Conservation (phyloP, 2,888 invertebrate species). For the Eupithecia centaureata region DNA sequence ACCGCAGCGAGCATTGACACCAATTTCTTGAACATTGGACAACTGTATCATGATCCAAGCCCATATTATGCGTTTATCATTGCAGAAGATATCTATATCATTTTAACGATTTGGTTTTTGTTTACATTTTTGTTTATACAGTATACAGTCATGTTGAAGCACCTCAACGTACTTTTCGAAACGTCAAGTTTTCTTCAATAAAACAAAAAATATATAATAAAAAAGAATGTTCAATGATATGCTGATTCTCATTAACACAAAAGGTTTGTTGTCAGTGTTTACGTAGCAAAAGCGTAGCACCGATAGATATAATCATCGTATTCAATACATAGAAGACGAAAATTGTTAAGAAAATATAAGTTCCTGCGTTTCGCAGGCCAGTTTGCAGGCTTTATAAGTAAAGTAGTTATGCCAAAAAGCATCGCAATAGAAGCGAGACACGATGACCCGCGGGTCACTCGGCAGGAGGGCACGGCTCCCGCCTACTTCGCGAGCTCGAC, state of each 20-base stretch:
- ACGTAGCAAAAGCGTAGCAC: constrained; percentile 39
- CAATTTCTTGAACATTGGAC: constrained; percentile 75
- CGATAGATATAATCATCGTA: constrained; percentile 13
- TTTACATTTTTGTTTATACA: neutral
- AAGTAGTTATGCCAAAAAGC: constrained; percentile 53
- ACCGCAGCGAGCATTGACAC: constrained; percentile 83
- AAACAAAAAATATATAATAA: neutral
- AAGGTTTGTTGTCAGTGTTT: neutral
- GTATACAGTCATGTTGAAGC: neutral
- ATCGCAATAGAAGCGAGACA: constrained; percentile 59
- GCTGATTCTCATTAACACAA: neutral
- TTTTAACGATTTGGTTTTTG: neutral
- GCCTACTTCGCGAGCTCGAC: constrained; percentile 54
- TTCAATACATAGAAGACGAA: constrained; percentile 30
- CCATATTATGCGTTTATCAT: constrained; percentile 49
- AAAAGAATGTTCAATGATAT: neutral
- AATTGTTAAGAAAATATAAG: constrained; percentile 44
- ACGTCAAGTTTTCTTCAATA: neutral
- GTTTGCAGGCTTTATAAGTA: constrained; percentile 47
- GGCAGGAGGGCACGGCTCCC: constrained; percentile 57
- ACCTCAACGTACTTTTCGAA: neutral
- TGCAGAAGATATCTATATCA: neutral
- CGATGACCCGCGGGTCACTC: constrained; percentile 65
- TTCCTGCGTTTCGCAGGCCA: no score
- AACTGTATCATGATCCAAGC: constrained; percentile 60